phyloP scores from a whole-genome alignment of 2,888 invertebrate genomes.

The Mythimna pallens region DNA sequence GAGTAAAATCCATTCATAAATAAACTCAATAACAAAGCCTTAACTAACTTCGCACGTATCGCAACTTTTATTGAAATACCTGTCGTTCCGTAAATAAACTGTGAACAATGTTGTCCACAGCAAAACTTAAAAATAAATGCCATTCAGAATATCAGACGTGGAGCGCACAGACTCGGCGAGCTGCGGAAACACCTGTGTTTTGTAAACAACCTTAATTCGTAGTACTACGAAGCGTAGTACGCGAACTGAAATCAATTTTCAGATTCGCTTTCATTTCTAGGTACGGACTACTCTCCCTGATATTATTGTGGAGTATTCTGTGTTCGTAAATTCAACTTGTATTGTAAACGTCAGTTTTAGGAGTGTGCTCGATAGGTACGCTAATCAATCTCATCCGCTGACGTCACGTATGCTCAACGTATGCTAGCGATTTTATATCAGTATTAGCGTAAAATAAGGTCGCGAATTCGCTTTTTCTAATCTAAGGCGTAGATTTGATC shows the following conservation, averaged over 20 bases:
- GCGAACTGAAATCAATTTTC: slow-evolving; percentile 3
- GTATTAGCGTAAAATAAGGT: not conserved
- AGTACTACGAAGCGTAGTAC: slow-evolving; percentile 37
- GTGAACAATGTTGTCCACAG: not conserved
- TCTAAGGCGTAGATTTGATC: not conserved
- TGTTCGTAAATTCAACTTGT: not conserved
- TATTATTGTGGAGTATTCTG: not conserved
- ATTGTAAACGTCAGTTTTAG: not conserved
- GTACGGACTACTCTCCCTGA: slow-evolving; percentile 23
- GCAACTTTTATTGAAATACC: not conserved
- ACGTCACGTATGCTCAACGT: slow-evolving; percentile 1
- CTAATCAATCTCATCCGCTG: slow-evolving; percentile 1
- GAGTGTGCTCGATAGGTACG: too few species aligned
- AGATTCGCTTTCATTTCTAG: slow-evolving; percentile 43
- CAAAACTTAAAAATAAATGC: not conserved
- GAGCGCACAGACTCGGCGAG: not conserved
- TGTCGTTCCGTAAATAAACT: not conserved
- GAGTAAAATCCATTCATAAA: slow-evolving; percentile 6
- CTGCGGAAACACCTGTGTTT: slow-evolving; percentile 20
- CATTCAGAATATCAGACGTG: not conserved
- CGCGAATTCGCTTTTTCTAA: not conserved
- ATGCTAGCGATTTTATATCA: not conserved
- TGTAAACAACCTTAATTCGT: slow-evolving; percentile 42
- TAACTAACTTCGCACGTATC: not conserved
- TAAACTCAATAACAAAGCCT: not conserved